Evolutionary conservation across 2,888 invertebrate genomes (phyloP), one percentile per base, ranked within the genome.

Genomic region (Spodoptera exigua): DNA sequence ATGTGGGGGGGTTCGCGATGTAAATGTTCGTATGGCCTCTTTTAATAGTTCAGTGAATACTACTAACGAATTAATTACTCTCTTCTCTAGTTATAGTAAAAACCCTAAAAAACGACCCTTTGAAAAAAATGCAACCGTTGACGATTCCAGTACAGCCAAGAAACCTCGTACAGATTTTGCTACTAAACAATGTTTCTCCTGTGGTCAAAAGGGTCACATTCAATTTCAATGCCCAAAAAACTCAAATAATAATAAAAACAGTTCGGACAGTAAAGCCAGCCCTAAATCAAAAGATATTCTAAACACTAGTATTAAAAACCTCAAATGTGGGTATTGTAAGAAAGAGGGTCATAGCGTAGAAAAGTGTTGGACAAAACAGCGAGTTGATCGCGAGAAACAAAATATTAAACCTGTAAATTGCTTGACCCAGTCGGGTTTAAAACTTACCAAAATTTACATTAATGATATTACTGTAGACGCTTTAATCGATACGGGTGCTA

Each of bases 1-100:
- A 9, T 47, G 59, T 11, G 60, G 60, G 34, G 60, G 59, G 3
- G 14, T 60, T 18, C 40, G 39, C 32, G 60, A 61, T 34, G 35
- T 49, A 10, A 45, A 54, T 46, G 47, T 61, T 35, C 11, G 49
- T 11, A 61, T 61, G 54, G 55, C 45, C 7, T 45, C 45, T 16
- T 45, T 45, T 21, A 45, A 45, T 45, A 45, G 12, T 5, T 45
- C 45, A 1, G 45, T 45, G 12, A 11, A 9, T n/a, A 45, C 45
- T 2, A 45, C 45, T 34, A 45, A 34, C n/a, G 45, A 45, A 34
- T 11, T 45, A 34, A 46, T 36, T 11, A 46, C 35, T 5, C 46
- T 46, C 12, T 46, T 46, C 17, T 46, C 46, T 35, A 46, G 9
- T 46, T 46, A 46, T 11, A 9, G 3, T 4, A 46, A 46, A 35